Conservation (phyloP, 2,113 vertebrate species). For the Apaloderma vittatum region DNA sequence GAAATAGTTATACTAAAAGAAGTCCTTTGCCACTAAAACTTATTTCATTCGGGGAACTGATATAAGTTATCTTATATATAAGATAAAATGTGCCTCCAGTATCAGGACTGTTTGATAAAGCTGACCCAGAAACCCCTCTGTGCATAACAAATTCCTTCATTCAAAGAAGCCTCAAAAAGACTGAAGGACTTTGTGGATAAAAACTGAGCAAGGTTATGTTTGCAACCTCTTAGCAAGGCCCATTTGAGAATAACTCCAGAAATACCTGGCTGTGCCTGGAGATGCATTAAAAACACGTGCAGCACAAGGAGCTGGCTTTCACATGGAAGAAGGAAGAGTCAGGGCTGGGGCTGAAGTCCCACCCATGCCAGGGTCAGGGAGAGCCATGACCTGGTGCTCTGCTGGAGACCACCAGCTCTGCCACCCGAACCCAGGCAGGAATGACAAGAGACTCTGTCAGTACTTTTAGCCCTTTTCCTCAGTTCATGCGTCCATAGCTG, state of each 20-base stretch:
- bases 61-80: not conserved
- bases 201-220: not conserved
- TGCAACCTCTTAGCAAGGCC: not conserved
- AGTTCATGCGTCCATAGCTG: fast-evolving
- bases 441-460: not conserved
- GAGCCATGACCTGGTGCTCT: not conserved
- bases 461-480: not conserved
- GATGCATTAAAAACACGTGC: not conserved
- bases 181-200: not conserved
- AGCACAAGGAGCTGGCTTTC: not conserved
- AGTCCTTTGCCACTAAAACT: not conserved
- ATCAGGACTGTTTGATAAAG: not conserved
- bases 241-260: not conserved
- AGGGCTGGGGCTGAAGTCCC: not conserved
- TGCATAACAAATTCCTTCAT: not conserved
- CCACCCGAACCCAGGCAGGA: not conserved
- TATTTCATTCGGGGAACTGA: not conserved
- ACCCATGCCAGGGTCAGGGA: not conserved
- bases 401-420: not conserved
- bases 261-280: not conserved
- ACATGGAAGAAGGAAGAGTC: fast-evolving
- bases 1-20: not conserved
- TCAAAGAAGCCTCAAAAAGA: constrained; percentile 7
- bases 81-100: not conserved
- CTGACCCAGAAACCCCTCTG: constrained; percentile 15